Base-by-base conservation (phyloP, 2,113 vertebrate genomes). In the Manacus vitellinus region DNA sequence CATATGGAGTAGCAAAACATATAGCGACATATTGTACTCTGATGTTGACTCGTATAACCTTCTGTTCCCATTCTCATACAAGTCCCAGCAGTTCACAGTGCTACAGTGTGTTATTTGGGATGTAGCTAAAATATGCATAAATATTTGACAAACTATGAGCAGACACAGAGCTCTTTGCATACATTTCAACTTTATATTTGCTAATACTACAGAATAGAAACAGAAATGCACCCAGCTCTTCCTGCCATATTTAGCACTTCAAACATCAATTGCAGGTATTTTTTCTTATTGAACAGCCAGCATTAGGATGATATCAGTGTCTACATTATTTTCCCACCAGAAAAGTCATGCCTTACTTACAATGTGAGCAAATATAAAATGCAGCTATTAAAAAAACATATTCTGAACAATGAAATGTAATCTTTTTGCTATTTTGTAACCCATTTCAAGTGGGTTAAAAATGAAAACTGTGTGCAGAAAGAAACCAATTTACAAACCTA, bases 101-200 rank as follows among this genome's bases (percentile, higher is more conserved):
- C 59, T 86, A 33, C 51, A 71, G 44, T 47, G 55, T 67, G 70
- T 71, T 86, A 78, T 41, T 78, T 80, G 68, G 68, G 61, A 86
- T 39, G 71, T 39, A 86, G 54, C 63, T 89, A 56, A 87, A 75
- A 81, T 46, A 63, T 31, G 63, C 20, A 62, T 63, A 95, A 94
- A 92, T 78, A 91, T 78, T 65, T 94, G 65, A 87, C 80, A 44
- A 55, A 70, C 44, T 81, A 79, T 92, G 84, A 95, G 83, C 35
- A 87, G 54, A 81, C 59, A 54, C 72, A 91, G 94, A 91, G 41
- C 56, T 89, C 80, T 74, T 9, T 44, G 47, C 86, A 73, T 51
- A 76, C 33, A 41, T 88, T 90, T 89, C 55, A 67, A 92, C 51
- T 77, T 90, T 55, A 6, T 43, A 86, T 72, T 92, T 85, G 16